Percentiles rank a stretch among this genome's conserved stretches.
phyloP scores from a whole-genome alignment of 2,797 vertebrate genomes.

The Anguilla obscura region DNA sequence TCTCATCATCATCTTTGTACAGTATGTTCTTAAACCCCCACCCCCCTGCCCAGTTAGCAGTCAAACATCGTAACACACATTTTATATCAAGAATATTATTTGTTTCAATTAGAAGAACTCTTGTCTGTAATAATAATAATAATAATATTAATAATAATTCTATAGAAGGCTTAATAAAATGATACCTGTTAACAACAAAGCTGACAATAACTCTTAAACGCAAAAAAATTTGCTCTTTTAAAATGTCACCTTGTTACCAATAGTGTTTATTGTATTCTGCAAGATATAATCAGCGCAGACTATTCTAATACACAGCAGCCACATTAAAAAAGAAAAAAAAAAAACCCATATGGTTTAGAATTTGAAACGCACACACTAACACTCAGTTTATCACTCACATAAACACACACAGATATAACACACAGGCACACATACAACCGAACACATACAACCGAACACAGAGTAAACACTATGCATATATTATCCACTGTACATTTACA shows the following conservation, averaged over 20 bases:
- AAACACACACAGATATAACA: not conserved
- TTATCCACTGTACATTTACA: not conserved
- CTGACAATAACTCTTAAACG: not conserved
- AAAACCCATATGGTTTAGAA: not conserved
- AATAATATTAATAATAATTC: conserved; percentile 42
- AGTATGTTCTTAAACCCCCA: not conserved
- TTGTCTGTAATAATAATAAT: conserved; percentile 37
- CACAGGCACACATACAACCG: not conserved
- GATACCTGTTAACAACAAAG: not conserved
- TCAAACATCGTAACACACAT: not conserved
- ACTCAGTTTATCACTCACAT: not conserved
- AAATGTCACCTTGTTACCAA: not conserved
- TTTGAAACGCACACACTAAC: not conserved
- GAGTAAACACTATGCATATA: not conserved
- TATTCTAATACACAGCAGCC: not conserved
- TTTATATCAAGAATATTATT: not conserved
- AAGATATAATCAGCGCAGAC: not conserved
- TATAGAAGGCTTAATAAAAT: not conserved
- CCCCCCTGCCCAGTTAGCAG: not conserved
- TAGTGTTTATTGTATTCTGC: not conserved
- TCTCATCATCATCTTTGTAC: not conserved
- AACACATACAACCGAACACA: not conserved
- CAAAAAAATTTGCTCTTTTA: not conserved
- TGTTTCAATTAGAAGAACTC: not conserved
- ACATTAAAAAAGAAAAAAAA: not conserved